Percentiles rank a stretch among this genome's conserved stretches.
Conservation (phyloP, 2,888 invertebrate genomes). For the Cosmorhoe ocellata region DNA sequence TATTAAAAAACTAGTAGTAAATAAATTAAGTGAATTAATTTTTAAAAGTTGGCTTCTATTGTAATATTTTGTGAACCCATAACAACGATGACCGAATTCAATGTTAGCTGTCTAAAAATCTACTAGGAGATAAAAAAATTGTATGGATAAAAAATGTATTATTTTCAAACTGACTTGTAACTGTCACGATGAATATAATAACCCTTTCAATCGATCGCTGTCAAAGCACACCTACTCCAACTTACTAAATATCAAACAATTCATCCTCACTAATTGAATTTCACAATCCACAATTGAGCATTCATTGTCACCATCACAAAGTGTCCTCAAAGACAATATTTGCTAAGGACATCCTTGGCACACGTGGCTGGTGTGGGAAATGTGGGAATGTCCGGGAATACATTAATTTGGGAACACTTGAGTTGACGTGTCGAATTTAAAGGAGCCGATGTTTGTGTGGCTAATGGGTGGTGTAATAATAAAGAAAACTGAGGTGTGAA, state of each 20-base stretch:
- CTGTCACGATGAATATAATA: too few relatives aligned
- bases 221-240: constrained; percentile 7
- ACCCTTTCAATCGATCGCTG: constrained; percentile 15
- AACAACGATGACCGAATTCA: too few relatives aligned
- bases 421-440: constrained; percentile 52
- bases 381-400: constrained; percentile 59
- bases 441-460: constrained; percentile 14
- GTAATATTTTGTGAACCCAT: too few relatives aligned
- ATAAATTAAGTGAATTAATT: too few relatives aligned
- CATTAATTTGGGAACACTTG: constrained; percentile 66
- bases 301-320: constrained; percentile 61
- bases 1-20: too few relatives aligned
- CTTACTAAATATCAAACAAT: constrained; percentile 17
- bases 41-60: too few relatives aligned
- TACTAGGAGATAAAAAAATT: too few relatives aligned
- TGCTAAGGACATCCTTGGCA: constrained; percentile 60
- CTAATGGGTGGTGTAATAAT: constrained; percentile 9
- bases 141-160: too few relatives aligned
- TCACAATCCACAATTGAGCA: constrained; percentile 42
- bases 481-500: background rate
- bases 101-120: too few relatives aligned
- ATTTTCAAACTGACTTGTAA: too few relatives aligned
- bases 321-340: constrained; percentile 80
- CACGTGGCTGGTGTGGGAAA: constrained; percentile 25
- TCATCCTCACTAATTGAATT: constrained; percentile 24